Evolutionary conservation across 1,140 invertebrate species (phyloP).

Genomic region (Polyergus mexicanus): DNA sequence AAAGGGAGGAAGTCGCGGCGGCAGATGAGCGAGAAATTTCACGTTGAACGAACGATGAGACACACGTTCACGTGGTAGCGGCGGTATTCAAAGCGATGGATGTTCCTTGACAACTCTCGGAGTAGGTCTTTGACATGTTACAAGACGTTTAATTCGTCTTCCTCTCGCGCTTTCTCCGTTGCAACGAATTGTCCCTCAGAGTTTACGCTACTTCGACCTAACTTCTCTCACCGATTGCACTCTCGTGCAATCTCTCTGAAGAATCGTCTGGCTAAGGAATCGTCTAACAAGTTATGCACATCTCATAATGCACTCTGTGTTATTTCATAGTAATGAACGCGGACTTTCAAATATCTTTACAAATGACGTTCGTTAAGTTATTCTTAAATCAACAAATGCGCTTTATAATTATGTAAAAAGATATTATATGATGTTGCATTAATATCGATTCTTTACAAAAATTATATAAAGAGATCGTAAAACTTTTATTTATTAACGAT

Average conservation of each 20-base stretch:
- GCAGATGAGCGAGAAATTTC: slow-evolving; percentile 64
- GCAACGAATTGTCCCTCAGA: slow-evolving; percentile 53
- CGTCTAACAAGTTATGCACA: slow-evolving; percentile 36
- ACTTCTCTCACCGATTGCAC: slow-evolving; percentile 37
- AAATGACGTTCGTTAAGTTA: neutral
- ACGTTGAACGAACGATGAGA: slow-evolving; percentile 62
- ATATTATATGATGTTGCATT: neutral
- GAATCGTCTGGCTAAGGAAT: slow-evolving; percentile 37
- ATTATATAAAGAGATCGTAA: neutral
- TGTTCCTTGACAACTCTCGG: slow-evolving; percentile 10
- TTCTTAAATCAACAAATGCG: slow-evolving; percentile 2
- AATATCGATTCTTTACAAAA: neutral
- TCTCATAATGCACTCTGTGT: slow-evolving; percentile 21
- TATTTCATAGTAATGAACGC: neutral
- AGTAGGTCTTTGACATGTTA: slow-evolving; percentile 64
- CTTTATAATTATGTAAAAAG: neutral
- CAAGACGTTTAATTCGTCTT: slow-evolving; percentile 67
- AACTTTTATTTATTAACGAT: slow-evolving; percentile 12
- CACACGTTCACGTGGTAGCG: slow-evolving; percentile 51
- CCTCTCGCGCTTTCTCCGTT: slow-evolving; percentile 21
- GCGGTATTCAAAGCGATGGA: slow-evolving; percentile 49
- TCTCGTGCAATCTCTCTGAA: slow-evolving; percentile 40
- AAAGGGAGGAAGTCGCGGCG: slow-evolving; percentile 50
- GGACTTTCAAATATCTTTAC: too few relatives aligned
- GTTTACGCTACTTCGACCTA: slow-evolving; percentile 32